Percentiles rank a stretch among this genome's conserved stretches.
Evolutionary conservation across 2,888 invertebrate species (phyloP).

Genomic region (Scaptomyza polygonia): DNA sequence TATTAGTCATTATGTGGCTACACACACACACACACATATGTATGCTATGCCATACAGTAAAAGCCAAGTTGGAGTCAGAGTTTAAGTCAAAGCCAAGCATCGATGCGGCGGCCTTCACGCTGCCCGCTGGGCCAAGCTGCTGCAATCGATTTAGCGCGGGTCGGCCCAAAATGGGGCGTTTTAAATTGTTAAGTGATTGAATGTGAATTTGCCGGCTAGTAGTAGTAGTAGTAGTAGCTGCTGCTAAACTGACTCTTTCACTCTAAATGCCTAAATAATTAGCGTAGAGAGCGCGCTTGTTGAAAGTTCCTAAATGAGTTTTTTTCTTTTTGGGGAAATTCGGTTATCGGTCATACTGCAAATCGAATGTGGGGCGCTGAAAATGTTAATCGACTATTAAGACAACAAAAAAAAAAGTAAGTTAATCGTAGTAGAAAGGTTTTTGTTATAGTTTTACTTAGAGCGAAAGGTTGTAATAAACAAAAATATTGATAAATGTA

Average conservation of each 20-base stretch:
- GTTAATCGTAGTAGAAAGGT: not conserved
- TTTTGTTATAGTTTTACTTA: not conserved
- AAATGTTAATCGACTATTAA: not conserved
- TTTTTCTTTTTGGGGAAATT: not conserved
- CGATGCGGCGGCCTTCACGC: slow-evolving; percentile 52
- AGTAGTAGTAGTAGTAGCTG: too few species aligned
- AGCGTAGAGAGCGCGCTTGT: slow-evolving; percentile 25
- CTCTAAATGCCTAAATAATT: slow-evolving; percentile 25
- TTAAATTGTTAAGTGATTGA: slow-evolving; percentile 48
- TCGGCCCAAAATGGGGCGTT: slow-evolving; percentile 57
- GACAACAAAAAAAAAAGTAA: not conserved
- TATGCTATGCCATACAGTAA: slow-evolving; percentile 19
- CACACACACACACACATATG: slow-evolving; percentile 14
- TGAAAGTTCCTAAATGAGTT: slow-evolving; percentile 38
- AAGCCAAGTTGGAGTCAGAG: slow-evolving; percentile 1
- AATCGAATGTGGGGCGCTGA: not conserved
- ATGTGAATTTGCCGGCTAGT: slow-evolving; percentile 37
- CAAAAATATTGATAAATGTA: too few species aligned
- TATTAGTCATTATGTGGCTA: slow-evolving; percentile 58
- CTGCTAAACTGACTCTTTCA: slow-evolving; percentile 10
- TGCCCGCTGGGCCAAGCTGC: slow-evolving; percentile 35
- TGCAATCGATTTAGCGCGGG: slow-evolving; percentile 40
- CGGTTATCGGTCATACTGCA: not conserved
- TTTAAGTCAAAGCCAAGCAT: slow-evolving; percentile 5
- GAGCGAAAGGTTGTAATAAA: too few species aligned